Evolutionary conservation across 2,888 invertebrate genomes (phyloP).

Genomic region (Tortrix viridana): DNA sequence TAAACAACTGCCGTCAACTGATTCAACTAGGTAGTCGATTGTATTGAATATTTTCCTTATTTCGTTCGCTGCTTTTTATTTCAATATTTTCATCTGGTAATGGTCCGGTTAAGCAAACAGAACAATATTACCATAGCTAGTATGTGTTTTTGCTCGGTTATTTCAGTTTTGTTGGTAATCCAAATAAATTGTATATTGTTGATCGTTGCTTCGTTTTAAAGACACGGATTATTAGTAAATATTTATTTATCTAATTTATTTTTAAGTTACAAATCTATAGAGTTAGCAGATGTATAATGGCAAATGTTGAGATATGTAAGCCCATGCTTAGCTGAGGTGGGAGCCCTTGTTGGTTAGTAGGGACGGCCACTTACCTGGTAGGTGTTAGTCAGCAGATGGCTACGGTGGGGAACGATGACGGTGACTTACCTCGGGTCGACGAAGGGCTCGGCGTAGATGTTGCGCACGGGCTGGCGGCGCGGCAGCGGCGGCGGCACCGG

Average conservation of each 20-base stretch:
- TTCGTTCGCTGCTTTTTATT: constrained; percentile 43
- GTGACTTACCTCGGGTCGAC: constrained; percentile 83
- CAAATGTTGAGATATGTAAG: constrained; percentile 39
- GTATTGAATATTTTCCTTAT: constrained; percentile 67
- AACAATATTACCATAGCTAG: not conserved
- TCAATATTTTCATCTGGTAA: not conserved
- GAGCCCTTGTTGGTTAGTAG: constrained; percentile 21
- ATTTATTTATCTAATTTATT: too few relatives aligned
- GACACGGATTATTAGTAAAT: too few relatives aligned
- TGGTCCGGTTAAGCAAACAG: not conserved
- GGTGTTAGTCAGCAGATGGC: constrained; percentile 25
- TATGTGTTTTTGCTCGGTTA: not conserved
- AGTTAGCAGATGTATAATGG: not conserved
- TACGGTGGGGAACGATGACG: constrained; percentile 21
- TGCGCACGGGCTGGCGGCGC: constrained; percentile 85
- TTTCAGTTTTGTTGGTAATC: not conserved
- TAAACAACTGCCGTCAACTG: constrained; percentile 76
- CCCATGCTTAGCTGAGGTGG: constrained; percentile 19
- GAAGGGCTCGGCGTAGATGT: constrained; percentile 88
- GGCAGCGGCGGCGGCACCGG: constrained; percentile 86
- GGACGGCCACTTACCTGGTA: constrained; percentile 36
- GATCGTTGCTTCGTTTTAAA: not conserved
- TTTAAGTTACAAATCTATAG: not conserved
- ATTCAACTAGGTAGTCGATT: constrained; percentile 66
- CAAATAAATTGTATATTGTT: not conserved